Conservation (phyloP, 2,113 vertebrate genomes). For the Chitala chitala region DNA sequence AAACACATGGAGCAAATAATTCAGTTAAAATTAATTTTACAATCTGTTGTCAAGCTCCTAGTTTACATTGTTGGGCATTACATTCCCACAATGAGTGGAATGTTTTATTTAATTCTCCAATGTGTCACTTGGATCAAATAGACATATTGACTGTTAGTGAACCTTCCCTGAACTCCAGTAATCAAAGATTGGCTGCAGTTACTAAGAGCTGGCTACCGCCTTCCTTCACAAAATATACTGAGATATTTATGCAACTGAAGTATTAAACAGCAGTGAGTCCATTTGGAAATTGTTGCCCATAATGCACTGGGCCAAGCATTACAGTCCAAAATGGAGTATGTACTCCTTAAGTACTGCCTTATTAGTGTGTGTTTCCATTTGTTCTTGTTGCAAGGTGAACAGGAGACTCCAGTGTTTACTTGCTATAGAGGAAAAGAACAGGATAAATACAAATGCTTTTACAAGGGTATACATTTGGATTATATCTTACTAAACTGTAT, state of each 20-base stretch:
- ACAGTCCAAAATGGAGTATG: background rate
- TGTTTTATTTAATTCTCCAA: conserved; percentile 74
- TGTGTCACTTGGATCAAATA: conserved; percentile 63
- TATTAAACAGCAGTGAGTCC: conserved; percentile 51
- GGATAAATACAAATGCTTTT: background rate
- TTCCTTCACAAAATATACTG: conserved; percentile 44
- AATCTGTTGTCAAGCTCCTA: conserved; percentile 73
- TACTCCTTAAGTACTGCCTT: background rate
- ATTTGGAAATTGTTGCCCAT: conserved; percentile 64
- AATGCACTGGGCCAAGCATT: conserved; percentile 49
- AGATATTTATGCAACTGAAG: conserved; percentile 58
- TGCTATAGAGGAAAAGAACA: no score
- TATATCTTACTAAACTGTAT: background rate
- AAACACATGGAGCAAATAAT: conserved; percentile 76
- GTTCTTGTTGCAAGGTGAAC: no score
- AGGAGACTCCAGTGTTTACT: no score
- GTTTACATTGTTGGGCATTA: conserved; percentile 74
- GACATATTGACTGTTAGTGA: conserved; percentile 62
- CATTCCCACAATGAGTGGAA: conserved; percentile 75
- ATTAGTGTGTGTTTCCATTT: background rate
- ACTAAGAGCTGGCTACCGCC: conserved; percentile 48
- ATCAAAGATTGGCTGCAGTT: conserved; percentile 61
- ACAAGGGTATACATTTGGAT: background rate
- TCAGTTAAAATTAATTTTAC: conserved; percentile 72
- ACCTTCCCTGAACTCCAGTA: conserved; percentile 67